Conservation (phyloP, 2,797 vertebrate genomes). For the Strix occidentalis region DNA sequence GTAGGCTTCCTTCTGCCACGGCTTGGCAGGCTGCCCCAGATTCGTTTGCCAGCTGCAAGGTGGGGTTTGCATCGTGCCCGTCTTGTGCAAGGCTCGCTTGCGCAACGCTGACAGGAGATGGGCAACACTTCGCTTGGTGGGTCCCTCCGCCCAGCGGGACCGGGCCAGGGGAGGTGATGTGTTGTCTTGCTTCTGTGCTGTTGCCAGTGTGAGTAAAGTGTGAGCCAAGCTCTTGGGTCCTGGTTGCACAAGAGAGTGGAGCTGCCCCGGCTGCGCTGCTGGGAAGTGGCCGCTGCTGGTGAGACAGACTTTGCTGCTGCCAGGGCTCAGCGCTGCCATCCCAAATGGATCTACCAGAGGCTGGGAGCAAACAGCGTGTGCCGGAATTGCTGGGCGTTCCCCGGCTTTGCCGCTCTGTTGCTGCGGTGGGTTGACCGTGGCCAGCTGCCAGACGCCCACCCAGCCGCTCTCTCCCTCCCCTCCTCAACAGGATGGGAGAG, state of each 20-base stretch:
- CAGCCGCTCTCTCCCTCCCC: background rate
- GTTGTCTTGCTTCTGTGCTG: background rate
- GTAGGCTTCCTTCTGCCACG: background rate
- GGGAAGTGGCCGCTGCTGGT: background rate
- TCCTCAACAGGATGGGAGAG: background rate
- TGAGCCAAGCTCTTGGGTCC: background rate
- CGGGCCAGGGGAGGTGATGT: background rate
- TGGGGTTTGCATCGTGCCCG: background rate
- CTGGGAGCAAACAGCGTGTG: background rate
- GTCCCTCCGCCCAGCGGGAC: background rate
- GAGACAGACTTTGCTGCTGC: background rate
- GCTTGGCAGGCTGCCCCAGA: background rate
- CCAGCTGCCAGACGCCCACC: background rate
- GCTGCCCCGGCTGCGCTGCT: background rate
- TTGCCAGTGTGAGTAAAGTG: fast-evolving
- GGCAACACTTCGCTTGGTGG: fast-evolving
- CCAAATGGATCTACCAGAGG: background rate
- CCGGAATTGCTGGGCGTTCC: background rate
- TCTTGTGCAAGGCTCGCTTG: background rate
- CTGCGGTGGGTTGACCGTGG: background rate
- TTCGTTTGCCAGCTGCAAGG: background rate
- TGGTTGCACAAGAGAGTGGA: background rate
- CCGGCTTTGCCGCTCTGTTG: background rate
- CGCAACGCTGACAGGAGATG: fast-evolving
- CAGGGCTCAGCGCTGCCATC: background rate